phyloP scores from a whole-genome alignment of 1,140 invertebrate species.

The Platyscapa corneri region DNA sequence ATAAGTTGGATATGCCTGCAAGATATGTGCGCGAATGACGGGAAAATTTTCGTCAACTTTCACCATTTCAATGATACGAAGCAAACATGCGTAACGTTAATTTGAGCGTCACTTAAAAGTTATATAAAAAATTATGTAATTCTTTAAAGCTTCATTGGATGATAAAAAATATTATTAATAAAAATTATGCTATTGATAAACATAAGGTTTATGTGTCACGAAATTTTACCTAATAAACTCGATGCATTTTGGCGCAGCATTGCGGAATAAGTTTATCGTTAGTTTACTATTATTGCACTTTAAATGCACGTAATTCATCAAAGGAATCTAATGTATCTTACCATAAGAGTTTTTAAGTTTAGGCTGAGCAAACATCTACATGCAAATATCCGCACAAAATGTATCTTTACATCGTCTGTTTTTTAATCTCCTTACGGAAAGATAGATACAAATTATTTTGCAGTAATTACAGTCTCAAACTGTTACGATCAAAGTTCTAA shows the following conservation, averaged over 20 bases:
- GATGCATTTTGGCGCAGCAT: not conserved
- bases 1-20: not conserved
- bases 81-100: not conserved
- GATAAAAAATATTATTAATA: conserved; percentile 1
- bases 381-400: not conserved
- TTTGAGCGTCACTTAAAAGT: not conserved
- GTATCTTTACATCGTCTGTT: not conserved
- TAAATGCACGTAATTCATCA: not conserved
- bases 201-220: not conserved
- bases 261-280: not conserved
- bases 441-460: no score
- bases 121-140: not conserved
- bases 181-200: not conserved
- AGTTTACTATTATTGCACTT: not conserved
- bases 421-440: not conserved
- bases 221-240: not conserved
- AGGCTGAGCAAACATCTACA: not conserved
- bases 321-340: not conserved
- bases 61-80: not conserved
- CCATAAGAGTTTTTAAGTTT: not conserved
- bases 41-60: not conserved
- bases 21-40: not conserved
- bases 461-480: no score
- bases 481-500: no score
- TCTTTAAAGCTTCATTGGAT: not conserved